phyloP scores from a whole-genome alignment of 1,140 invertebrate species.

The Drosophila takahashii region DNA sequence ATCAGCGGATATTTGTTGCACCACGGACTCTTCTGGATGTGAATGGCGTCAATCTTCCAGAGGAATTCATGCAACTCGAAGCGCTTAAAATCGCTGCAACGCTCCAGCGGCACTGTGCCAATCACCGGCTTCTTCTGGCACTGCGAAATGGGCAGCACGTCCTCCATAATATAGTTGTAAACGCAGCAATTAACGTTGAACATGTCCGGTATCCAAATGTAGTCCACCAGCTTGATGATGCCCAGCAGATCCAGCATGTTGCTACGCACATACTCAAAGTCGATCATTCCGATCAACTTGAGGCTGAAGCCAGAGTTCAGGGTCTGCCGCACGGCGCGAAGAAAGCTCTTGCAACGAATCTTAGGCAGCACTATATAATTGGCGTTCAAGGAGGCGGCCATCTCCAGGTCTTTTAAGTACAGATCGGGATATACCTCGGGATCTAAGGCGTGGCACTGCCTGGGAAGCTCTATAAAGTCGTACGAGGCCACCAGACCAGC shows the following conservation, averaged over 20 bases:
- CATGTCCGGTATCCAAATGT: conserved; percentile 79
- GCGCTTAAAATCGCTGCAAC: conserved; percentile 75
- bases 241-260: conserved; percentile 78
- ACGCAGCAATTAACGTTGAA: conserved; percentile 63
- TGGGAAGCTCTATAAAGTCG: conserved; percentile 76
- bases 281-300: conserved; percentile 73
- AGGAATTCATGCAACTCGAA: conserved; percentile 80
- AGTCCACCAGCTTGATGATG: conserved; percentile 75
- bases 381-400: conserved; percentile 43
- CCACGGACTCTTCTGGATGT: conserved; percentile 81
- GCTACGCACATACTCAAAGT: conserved; percentile 73
- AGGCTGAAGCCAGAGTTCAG: conserved; percentile 41
- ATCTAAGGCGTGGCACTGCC: conserved; percentile 63
- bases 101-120: conserved; percentile 73
- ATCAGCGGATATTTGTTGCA: conserved; percentile 81
- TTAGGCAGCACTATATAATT: conserved; percentile 72
- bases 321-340: conserved; percentile 43
- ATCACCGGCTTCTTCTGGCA: conserved; percentile 74
- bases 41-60: conserved; percentile 72
- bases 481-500: conserved; percentile 70
- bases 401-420: conserved; percentile 51
- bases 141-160: conserved; percentile 70
- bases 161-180: conserved; percentile 75
- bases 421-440: conserved; percentile 40
- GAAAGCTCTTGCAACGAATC: conserved; percentile 70